Evolutionary conservation across 2,888 invertebrate species (phyloP), one percentile per base, ranked within the genome.

Genomic region (Agrotis puta): DNA sequence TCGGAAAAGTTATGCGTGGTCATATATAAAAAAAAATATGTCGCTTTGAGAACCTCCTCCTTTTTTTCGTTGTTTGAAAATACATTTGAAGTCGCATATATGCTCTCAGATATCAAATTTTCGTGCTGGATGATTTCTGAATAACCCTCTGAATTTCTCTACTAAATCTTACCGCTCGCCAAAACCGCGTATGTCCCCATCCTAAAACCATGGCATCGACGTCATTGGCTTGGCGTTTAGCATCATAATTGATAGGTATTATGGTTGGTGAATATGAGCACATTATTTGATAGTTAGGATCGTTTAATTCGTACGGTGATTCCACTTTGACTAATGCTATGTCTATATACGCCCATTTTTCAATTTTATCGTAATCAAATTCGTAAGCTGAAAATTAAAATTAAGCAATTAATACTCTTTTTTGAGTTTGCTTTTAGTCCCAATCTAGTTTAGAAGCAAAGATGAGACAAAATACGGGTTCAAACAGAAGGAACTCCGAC

Each of bases 241-340:
- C 1, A 5, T 89, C 86, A n/a, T 82, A 90, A 69, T 90, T 92
- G 0, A 92, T 75, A 4, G 67, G 27, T 39, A 92, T 88, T 2
- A 43, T 22, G 0, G 45, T 51, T 0, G 92, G 92, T 3, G 39
- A 74, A 59, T 91, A 90, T 0, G 87, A 85, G 54, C 92, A 92
- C 0, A 70, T 7, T 0, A 54, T n/a, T 9, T 64, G 24, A 18
- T 74, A 87, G 0, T 18, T 4, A 0, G 53, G 7, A 43, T 88
- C 86, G 0, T 58, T 13, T 7, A 88, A 87, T 16, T 88, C 61
- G 56, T 77, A 92, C 1, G 88, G 81, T 0, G 87, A 83, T 22
- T 93, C 91, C 4, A 92, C 92, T 82, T 88, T 86, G 0, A 82
- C 88, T 2, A 92, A 64, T 0, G 90, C 93, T 68, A 93, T 90